Percentiles rank a stretch among this genome's conserved stretches.
Evolutionary conservation across 2,888 invertebrate species (phyloP).

Genomic region (Saturnia pavonia): DNA sequence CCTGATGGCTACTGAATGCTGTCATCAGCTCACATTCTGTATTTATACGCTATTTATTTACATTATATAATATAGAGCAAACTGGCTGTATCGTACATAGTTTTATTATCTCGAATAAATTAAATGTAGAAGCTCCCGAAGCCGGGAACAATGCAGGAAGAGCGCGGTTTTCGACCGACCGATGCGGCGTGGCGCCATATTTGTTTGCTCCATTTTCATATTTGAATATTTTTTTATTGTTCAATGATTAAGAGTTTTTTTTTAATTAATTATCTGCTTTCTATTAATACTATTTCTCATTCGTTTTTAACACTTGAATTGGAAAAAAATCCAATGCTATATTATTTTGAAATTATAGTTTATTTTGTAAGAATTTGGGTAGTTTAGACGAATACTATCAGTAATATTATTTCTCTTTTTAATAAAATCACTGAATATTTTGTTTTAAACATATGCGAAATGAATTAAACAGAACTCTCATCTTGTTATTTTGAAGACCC

Average conservation of each 20-base stretch:
- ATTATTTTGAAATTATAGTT: not conserved
- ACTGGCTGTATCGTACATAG: slow-evolving; percentile 45
- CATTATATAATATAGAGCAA: slow-evolving; percentile 50
- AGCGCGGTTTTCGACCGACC: slow-evolving; percentile 56
- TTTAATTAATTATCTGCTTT: not conserved
- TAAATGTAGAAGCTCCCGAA: slow-evolving; percentile 32
- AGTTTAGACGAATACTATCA: not conserved
- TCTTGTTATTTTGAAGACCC: slow-evolving; percentile 54
- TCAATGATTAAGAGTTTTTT: not conserved
- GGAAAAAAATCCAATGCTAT: not conserved
- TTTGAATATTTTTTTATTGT: too few relatives aligned
- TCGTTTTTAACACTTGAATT: not conserved
- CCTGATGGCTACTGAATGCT: slow-evolving; percentile 68
- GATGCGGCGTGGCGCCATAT: slow-evolving; percentile 35
- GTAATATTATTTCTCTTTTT: not conserved
- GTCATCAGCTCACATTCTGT: slow-evolving; percentile 47
- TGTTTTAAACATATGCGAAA: slow-evolving; percentile 4
- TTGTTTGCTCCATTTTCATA: slow-evolving; percentile 2
- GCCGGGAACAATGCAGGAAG: slow-evolving; percentile 76
- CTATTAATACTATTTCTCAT: too few relatives aligned
- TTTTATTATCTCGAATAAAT: slow-evolving; percentile 37
- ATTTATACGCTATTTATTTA: slow-evolving; percentile 62
- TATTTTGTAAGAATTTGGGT: not conserved
- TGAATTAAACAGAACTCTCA: slow-evolving; percentile 75
- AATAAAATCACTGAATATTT: slow-evolving; percentile 11